A percentile compares a stretch with the other conserved stretches of the same genome.
Evolutionary conservation across 2,113 vertebrate species (phyloP).

Genomic region (Oenanthe oenanthe): DNA sequence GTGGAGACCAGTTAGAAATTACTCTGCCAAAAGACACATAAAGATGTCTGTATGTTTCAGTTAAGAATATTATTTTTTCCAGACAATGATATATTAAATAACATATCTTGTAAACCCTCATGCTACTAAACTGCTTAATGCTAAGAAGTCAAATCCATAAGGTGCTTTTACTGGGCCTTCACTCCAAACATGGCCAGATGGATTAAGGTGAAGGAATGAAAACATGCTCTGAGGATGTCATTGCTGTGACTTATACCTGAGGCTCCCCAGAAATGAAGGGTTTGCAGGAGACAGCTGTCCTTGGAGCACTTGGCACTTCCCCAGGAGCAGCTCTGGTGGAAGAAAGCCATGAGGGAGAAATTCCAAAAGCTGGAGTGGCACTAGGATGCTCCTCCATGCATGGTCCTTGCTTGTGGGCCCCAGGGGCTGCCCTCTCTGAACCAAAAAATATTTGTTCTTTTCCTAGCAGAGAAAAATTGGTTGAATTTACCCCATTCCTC

Average conservation of each 20-base stretch:
- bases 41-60: not conserved
- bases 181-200: not conserved
- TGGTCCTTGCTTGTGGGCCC: not conserved
- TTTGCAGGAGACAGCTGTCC: not conserved
- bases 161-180: not conserved
- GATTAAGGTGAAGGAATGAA: not conserved
- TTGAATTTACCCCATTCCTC: not conserved
- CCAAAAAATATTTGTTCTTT: not conserved
- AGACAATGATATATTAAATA: slow-evolving; percentile 2
- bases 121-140: not conserved
- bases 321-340: not conserved
- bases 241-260: not conserved
- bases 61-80: not conserved
- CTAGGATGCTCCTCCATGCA: not conserved
- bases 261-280: not conserved
- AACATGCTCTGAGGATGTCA: not conserved
- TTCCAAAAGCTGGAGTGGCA: not conserved
- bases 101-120: not conserved
- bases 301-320: not conserved
- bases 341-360: not conserved
- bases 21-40: not conserved
- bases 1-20: not conserved
- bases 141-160: not conserved
- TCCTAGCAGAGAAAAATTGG: not conserved
- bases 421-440: not conserved